A percentile compares a stretch with the other conserved stretches of the same genome.
These are phyloP conservation scores for Colletes collaris DNA, from an alignment of 2,888 invertebrate genomes.

Conservation along the genomic window DNA sequence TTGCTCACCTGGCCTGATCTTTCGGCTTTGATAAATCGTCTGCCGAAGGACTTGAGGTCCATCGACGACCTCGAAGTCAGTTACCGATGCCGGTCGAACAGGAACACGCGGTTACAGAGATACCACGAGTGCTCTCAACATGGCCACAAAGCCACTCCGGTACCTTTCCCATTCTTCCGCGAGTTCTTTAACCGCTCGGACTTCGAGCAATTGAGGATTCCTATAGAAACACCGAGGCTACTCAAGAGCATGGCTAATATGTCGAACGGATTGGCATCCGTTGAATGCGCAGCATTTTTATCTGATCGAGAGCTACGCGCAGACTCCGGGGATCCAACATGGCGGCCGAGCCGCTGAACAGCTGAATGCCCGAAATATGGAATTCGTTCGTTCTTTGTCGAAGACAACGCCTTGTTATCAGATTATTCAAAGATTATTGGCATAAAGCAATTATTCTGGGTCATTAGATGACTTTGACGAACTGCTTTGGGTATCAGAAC, in stretches of 20 bases:
- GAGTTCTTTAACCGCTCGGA: slow-evolving; percentile 11
- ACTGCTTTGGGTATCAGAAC: no score
- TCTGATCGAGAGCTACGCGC: slow-evolving; percentile 69
- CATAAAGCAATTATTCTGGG: no score
- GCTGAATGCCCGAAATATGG: slow-evolving; percentile 44
- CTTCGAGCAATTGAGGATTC: slow-evolving; percentile 57
- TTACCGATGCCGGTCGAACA: slow-evolving; percentile 18
- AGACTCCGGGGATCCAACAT: slow-evolving; percentile 14
- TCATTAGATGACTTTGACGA: no score
- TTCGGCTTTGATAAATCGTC: slow-evolving; percentile 76
- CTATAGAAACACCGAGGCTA: slow-evolving; percentile 42
- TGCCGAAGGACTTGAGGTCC: slow-evolving; percentile 65
- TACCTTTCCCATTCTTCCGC: slow-evolving; percentile 10
- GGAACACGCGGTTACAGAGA: slow-evolving; percentile 28
- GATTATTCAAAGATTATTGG: no score
- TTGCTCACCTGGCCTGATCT: slow-evolving; percentile 75
- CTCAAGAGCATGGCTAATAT: slow-evolving; percentile 50
- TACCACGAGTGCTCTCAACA: slow-evolving; percentile 10
- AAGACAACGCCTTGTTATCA: no score
- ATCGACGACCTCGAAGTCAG: slow-evolving; percentile 59
- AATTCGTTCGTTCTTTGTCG: neutral
- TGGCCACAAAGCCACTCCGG: neutral
- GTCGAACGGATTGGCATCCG: slow-evolving; percentile 61
- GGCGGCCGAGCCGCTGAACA: slow-evolving; percentile 36
- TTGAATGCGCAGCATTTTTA: slow-evolving; percentile 73